Evolutionary conservation across 2,797 vertebrate genomes (phyloP).

Genomic region (Rhinogobio ventralis): DNA sequence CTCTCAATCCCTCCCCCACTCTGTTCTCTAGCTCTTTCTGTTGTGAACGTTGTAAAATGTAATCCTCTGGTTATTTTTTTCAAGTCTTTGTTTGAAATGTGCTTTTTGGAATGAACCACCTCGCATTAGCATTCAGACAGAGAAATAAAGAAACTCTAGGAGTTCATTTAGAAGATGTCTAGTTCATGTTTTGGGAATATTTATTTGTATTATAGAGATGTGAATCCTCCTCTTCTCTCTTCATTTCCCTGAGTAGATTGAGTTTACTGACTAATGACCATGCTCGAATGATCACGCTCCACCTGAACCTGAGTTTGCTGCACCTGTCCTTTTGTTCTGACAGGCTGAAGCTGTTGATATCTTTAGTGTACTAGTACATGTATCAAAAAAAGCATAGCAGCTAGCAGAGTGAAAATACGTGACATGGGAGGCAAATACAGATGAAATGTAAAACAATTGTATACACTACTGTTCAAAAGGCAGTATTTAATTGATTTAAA

Average conservation of each 20-base stretch:
- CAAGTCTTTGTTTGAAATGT: not conserved
- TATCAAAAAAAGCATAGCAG: not conserved
- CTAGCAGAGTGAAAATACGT: not conserved
- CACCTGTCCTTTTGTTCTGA: slow-evolving; percentile 2
- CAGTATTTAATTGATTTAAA: not conserved
- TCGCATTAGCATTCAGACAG: slow-evolving; percentile 1
- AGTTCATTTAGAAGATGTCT: not conserved
- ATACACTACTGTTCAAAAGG: not conserved
- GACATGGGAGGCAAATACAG: not conserved
- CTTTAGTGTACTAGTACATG: not conserved
- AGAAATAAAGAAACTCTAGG: not conserved
- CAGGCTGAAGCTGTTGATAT: not conserved
- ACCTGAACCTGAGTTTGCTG: not conserved
- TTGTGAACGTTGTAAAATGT: not conserved
- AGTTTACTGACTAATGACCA: not conserved
- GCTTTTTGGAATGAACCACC: not conserved
- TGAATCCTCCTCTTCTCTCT: not conserved
- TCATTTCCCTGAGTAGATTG: not conserved
- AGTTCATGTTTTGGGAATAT: not conserved
- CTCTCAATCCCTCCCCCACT: not conserved
- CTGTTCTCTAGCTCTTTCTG: slow-evolving; percentile 8
- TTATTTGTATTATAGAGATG: not conserved
- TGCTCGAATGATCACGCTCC: not conserved
- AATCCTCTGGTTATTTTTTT: not conserved
- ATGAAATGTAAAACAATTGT: not conserved